A percentile compares a stretch with the other conserved stretches of the same genome.
phyloP scores from a whole-genome alignment of 2,797 vertebrate species.

The Phrynocephalus forsythii region DNA sequence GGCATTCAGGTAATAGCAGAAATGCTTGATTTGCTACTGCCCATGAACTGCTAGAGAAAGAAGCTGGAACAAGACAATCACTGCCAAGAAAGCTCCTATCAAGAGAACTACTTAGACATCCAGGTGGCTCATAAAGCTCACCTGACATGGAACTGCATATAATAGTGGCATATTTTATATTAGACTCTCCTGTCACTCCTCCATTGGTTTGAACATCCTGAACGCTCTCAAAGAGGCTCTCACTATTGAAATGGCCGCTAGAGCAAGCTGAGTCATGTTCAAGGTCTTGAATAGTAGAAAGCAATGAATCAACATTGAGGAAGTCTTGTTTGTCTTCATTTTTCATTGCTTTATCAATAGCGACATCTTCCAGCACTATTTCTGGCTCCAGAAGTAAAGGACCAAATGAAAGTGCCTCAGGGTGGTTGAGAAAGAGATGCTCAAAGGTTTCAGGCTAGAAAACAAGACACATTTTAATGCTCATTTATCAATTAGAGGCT shows the following conservation, averaged over 20 bases:
- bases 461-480: slow-evolving; percentile 70
- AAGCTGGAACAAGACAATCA: slow-evolving; percentile 74
- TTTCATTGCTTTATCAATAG: slow-evolving; percentile 74
- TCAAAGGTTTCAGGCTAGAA: slow-evolving; percentile 88
- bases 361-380: slow-evolving; percentile 86
- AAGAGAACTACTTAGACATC: slow-evolving; percentile 73
- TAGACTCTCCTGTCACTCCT: slow-evolving; percentile 71
- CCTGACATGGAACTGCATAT: slow-evolving; percentile 62
- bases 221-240: slow-evolving; percentile 54
- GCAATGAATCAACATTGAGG: slow-evolving; percentile 23
- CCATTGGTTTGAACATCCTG: not conserved
- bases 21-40: slow-evolving; percentile 75
- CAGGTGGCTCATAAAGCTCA: slow-evolving; percentile 65
- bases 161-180: slow-evolving; percentile 84
- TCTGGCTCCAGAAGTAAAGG: slow-evolving; percentile 87
- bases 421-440: slow-evolving; percentile 83
- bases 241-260: slow-evolving; percentile 57
- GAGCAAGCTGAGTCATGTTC: slow-evolving; percentile 55
- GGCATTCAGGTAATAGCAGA: slow-evolving; percentile 67
- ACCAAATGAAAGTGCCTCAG: slow-evolving; percentile 79
- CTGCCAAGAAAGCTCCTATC: slow-evolving; percentile 81
- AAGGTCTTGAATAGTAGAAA: slow-evolving; percentile 46
- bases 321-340: slow-evolving; percentile 62
- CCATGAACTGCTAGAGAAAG: slow-evolving; percentile 80
- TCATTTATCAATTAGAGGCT: slow-evolving; percentile 41